Evolutionary conservation across 2,888 invertebrate species (phyloP).

Genomic region (Thyatira batis): DNA sequence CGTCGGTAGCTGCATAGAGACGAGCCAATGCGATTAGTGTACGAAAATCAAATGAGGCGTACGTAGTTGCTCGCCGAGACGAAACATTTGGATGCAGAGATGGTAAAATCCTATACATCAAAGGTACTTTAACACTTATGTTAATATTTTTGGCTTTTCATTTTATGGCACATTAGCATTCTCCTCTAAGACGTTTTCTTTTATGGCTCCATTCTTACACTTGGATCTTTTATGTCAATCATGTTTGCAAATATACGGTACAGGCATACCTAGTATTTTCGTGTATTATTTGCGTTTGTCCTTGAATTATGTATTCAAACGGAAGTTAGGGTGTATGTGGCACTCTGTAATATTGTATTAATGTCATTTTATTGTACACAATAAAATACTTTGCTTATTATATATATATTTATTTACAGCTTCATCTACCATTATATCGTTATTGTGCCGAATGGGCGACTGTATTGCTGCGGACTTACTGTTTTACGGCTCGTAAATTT

Average conservation of each 20-base stretch:
- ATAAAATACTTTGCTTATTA: neutral
- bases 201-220: neutral
- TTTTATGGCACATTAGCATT: neutral
- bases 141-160: neutral
- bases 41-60: neutral
- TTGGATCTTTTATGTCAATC: neutral
- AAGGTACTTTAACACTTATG: neutral
- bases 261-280: no score
- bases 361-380: neutral
- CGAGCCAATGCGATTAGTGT: neutral
- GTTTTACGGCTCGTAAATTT: constrained; percentile 23
- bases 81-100: neutral
- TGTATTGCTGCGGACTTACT: neutral
- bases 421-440: constrained; percentile 12
- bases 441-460: constrained; percentile 3
- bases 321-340: neutral
- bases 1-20: neutral
- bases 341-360: neutral
- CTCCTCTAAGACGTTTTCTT: neutral
- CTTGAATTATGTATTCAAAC: neutral
- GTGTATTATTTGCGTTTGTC: no score
- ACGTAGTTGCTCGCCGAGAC: neutral
- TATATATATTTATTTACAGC: neutral
- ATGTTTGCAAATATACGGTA: no score
- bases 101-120: neutral